Base-by-base conservation (phyloP, 2,888 invertebrate species). In the Crepidodera aurea region DNA sequence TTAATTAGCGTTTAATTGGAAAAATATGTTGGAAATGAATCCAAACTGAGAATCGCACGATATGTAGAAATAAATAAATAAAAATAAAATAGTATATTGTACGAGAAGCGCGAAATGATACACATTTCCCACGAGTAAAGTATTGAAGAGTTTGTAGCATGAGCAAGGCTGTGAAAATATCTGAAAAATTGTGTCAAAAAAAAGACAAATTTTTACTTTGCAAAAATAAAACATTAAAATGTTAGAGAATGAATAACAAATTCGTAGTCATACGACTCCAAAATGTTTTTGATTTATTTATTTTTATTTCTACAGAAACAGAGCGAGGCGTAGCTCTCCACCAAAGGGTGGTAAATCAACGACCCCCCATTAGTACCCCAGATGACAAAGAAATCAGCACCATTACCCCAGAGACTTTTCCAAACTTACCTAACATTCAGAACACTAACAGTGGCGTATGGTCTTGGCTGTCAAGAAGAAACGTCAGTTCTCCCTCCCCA, bases 401-500 rank as follows among this genome's bases (percentile, higher is more conserved):
- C 10, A 77, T 76, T 27, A 65, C 75, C 0, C 71, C 72, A 1
- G 18, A 73, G 1, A 73, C 69, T 19, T 76, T 75, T 59, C 74
- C 73, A n/a, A 72, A 71, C 51, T 50, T 70, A 16, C 69, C 73
- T 13, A 69, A 66, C 48, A 65, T 60, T 37, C 67, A 66, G 18
- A 71, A 67, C 25, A 51, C 70, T n/a, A 72, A 70, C 60, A 77
- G 70, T 46, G 78, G 80, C 2, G 78, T 81, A 2, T 81, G 81
- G 81, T 78, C 79, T 3, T 81, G 81, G 79, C 65, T 81, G 51
- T 76, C 79, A 0, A 71, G 77, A 39, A 72, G 78, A 54, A 67
- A 73, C 2, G 69, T 73, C 7, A 71, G 71, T 7, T 71, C 75
- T 15, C 76, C 78, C 16, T 74, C 83, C 69, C 84, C 84, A 73